phyloP scores from a whole-genome alignment of 2,113 vertebrate genomes.

The Vidua chalybeata region DNA sequence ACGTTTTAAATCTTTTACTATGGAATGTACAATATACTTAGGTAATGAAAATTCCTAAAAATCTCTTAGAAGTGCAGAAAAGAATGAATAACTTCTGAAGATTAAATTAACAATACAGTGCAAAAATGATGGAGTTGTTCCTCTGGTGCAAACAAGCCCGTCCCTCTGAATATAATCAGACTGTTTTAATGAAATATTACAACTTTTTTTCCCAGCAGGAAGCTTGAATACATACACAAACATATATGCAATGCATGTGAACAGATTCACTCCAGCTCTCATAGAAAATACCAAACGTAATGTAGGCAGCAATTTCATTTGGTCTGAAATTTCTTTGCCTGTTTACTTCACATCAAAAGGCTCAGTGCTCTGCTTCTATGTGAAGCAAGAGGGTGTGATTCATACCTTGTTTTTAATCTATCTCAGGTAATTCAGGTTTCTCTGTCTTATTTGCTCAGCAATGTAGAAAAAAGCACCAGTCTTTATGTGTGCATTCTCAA shows the following conservation, averaged over 20 bases:
- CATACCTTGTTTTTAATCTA: neutral
- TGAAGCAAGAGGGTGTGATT: neutral
- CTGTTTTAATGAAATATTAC: neutral
- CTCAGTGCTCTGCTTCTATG: neutral
- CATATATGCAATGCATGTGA: accelerated
- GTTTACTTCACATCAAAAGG: neutral
- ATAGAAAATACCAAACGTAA: neutral
- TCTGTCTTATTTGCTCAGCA: neutral
- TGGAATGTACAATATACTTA: neutral
- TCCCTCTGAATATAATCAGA: neutral
- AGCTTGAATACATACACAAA: neutral
- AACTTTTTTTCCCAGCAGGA: neutral
- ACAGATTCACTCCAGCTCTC: neutral
- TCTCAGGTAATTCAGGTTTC: neutral
- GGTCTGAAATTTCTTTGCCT: neutral
- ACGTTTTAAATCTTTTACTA: neutral
- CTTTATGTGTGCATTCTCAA: neutral
- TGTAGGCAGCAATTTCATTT: neutral
- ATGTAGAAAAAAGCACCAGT: neutral
- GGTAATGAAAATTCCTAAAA: neutral
- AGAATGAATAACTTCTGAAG: neutral
- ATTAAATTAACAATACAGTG: neutral
- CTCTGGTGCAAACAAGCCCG: neutral
- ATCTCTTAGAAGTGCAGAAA: neutral
- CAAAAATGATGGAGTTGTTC: neutral